These are phyloP conservation scores for Diplazon laetatorius DNA, from an alignment of 2,888 invertebrate genomes.

Conservation along the genomic window DNA sequence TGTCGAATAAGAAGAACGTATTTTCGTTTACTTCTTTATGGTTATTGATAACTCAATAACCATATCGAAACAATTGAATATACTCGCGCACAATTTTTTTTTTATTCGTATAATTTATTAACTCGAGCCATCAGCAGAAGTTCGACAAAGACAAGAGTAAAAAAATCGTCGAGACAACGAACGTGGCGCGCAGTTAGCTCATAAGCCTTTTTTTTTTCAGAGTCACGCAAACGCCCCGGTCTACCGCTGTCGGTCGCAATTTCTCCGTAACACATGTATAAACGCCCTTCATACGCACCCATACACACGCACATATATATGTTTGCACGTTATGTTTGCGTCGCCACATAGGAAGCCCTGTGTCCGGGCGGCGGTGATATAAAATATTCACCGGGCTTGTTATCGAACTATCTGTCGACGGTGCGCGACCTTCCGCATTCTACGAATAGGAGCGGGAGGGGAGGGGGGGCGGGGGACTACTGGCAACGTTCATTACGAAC, in stretches of 20 bases:
- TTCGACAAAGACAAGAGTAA: not conserved
- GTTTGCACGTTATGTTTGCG: not conserved
- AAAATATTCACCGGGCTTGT: conserved; percentile 58
- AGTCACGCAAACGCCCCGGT: too few relatives aligned
- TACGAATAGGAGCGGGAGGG: too few relatives aligned
- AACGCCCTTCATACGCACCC: too few relatives aligned
- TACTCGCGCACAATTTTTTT: too few relatives aligned
- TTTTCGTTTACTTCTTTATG: too few relatives aligned
- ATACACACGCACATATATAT: too few relatives aligned
- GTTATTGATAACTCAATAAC: too few relatives aligned
- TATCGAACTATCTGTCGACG: conserved; percentile 56
- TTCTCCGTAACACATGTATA: too few relatives aligned
- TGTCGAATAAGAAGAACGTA: too few relatives aligned
- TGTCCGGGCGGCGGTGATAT: conserved; percentile 30
- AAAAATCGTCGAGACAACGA: not conserved
- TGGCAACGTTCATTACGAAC: not conserved
- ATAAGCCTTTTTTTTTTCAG: too few relatives aligned
- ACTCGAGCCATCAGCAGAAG: not conserved
- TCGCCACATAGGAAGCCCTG: conserved; percentile 24
- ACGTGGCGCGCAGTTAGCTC: not conserved
- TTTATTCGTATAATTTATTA: too few relatives aligned
- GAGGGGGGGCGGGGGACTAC: conserved; percentile 10
- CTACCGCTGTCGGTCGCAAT: not conserved
- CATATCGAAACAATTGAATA: too few relatives aligned
- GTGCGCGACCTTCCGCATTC: conserved; percentile 58